Conservation (phyloP, 37 sponge, comb jelly and placozoan genomes). For the Theonella swinhoei region DNA sequence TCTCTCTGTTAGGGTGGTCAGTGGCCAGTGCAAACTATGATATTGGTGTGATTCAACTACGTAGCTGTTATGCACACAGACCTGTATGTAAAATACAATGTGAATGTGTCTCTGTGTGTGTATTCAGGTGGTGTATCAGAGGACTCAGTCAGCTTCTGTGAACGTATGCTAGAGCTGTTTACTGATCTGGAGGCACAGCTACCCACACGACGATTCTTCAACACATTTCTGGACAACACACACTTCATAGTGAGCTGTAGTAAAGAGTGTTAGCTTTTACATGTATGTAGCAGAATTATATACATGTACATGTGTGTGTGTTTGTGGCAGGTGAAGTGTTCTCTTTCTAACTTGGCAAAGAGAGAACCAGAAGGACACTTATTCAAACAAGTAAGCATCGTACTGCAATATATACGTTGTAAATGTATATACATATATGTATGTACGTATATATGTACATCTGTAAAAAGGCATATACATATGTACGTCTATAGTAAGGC, state of each 20-base stretch:
- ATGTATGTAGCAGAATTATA: neutral
- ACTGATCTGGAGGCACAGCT: constrained; percentile 93
- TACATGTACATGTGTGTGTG: constrained; percentile 1
- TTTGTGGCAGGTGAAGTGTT: constrained; percentile 59
- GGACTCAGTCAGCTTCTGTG: constrained; percentile 81
- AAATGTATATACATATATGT: neutral
- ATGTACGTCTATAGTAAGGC: neutral
- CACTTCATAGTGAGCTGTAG: constrained; percentile 73
- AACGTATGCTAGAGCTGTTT: constrained; percentile 90
- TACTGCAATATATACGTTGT: too few relatives aligned
- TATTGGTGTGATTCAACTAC: too few relatives aligned
- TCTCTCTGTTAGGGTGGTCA: neutral
- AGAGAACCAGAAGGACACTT: constrained; percentile 85
- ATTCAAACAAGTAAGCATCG: constrained; percentile 77
- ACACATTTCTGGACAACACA: constrained; percentile 85
- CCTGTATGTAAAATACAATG: too few relatives aligned
- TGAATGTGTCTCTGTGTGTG: too few relatives aligned
- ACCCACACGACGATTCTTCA: constrained; percentile 94
- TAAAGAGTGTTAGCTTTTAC: neutral
- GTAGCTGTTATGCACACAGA: too few relatives aligned
- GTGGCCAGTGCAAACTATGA: too few relatives aligned
- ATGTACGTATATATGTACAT: constrained; percentile 5
- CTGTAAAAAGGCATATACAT: neutral
- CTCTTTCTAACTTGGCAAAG: constrained; percentile 48
- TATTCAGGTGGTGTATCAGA: constrained; percentile 38